Evolutionary conservation across 1,140 invertebrate species (phyloP).

Genomic region (Tetragnatha versicolor): DNA sequence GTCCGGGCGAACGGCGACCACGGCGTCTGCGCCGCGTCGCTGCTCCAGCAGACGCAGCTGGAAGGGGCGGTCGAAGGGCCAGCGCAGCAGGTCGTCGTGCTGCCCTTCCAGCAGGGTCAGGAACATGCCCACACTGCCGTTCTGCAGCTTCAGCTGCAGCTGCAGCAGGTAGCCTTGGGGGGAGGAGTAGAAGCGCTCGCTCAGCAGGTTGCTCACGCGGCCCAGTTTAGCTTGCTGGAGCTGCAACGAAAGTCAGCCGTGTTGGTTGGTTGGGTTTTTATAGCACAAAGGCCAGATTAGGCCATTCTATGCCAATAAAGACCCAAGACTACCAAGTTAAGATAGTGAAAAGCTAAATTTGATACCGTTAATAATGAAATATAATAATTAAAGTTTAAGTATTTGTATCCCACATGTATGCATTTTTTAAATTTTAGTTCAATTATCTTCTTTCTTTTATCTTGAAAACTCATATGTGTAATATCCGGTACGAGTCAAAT

Average conservation of each 20-base stretch:
- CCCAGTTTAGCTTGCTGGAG: constrained; percentile 22
- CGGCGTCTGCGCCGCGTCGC: neutral
- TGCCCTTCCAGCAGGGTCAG: constrained; percentile 56
- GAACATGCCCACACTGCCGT: constrained; percentile 47
- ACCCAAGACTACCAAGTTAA: too few relatives aligned
- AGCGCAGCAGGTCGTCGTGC: constrained; percentile 50
- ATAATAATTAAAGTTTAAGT: too few relatives aligned
- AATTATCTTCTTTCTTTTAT: too few relatives aligned
- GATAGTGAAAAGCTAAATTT: too few relatives aligned
- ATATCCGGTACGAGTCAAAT: too few relatives aligned
- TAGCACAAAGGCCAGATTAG: too few relatives aligned
- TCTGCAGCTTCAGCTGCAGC: constrained; percentile 53
- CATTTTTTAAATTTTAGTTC: too few relatives aligned
- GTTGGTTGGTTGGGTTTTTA: too few relatives aligned
- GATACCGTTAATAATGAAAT: too few relatives aligned
- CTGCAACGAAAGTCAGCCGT: constrained; percentile 19
- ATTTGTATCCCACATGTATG: too few relatives aligned
- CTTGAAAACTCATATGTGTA: too few relatives aligned
- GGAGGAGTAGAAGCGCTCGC: constrained; percentile 57
- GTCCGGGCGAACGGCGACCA: constrained; percentile 3
- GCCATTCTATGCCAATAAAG: too few relatives aligned
- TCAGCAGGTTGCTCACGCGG: constrained; percentile 22
- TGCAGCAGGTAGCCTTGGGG: constrained; percentile 57
- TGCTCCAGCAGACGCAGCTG: constrained; percentile 42
- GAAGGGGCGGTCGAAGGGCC: constrained; percentile 56